Conservation (phyloP, 2,888 invertebrate genomes). For the Neoitamus cyanurus region DNA sequence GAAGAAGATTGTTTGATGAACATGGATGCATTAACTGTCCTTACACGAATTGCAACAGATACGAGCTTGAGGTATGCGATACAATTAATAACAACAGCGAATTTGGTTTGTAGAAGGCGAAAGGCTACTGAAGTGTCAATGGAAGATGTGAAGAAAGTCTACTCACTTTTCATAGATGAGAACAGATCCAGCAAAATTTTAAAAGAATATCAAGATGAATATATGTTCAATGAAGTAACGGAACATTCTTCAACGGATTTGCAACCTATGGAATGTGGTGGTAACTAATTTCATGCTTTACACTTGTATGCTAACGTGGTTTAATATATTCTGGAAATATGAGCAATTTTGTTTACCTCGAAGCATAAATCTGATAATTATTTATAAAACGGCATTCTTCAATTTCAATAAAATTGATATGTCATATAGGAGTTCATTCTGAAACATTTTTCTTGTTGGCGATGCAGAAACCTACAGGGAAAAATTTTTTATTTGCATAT, state of each 20-base stretch:
- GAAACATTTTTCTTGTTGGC: no score
- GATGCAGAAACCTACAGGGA: no score
- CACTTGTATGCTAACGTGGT: neutral
- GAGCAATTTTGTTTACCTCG: neutral
- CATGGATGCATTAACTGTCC: slow-evolving; percentile 87
- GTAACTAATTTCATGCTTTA: slow-evolving; percentile 44
- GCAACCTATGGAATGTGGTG: slow-evolving; percentile 62
- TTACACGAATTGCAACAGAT: slow-evolving; percentile 92
- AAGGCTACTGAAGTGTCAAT: slow-evolving; percentile 86
- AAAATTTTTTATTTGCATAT: no score
- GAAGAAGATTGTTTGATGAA: slow-evolving; percentile 98
- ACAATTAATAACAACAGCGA: slow-evolving; percentile 95
- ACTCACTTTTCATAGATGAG: slow-evolving; percentile 94
- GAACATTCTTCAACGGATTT: slow-evolving; percentile 57
- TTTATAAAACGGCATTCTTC: no score
- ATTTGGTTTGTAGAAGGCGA: slow-evolving; percentile 90
- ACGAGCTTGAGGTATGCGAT: slow-evolving; percentile 97
- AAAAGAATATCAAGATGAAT: slow-evolving; percentile 95
- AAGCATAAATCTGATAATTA: no score
- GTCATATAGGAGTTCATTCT: no score
- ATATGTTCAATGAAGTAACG: slow-evolving; percentile 83
- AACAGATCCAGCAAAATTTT: slow-evolving; percentile 92
- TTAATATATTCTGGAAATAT: neutral
- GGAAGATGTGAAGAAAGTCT: slow-evolving; percentile 95
- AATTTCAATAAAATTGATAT: no score